Evolutionary conservation across 1,140 invertebrate species (phyloP).

Genomic region (Apis florea): DNA sequence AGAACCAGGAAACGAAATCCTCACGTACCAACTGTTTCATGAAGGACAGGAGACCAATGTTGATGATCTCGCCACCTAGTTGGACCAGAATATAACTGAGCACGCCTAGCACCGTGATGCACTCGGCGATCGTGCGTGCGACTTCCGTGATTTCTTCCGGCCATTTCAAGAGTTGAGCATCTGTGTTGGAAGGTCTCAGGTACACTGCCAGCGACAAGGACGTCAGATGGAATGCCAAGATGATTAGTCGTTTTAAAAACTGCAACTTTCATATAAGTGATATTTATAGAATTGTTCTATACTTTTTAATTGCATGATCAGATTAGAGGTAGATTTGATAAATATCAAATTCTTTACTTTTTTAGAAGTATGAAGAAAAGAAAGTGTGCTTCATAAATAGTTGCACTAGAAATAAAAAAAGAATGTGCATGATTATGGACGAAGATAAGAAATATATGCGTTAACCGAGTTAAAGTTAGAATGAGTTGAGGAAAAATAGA

Average conservation of each 20-base stretch:
- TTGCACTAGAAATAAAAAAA: no score
- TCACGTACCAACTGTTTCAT: constrained; percentile 93
- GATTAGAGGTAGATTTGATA: no score
- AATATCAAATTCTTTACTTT: no score
- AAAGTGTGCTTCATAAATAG: no score
- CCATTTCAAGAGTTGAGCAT: constrained; percentile 81
- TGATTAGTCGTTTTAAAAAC: constrained; percentile 94
- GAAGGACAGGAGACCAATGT: constrained; percentile 94
- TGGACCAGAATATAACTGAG: constrained; percentile 94
- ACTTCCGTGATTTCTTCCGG: constrained; percentile 81
- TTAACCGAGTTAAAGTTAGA: no score
- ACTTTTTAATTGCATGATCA: not conserved
- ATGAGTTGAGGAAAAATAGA: no score
- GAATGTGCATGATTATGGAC: no score
- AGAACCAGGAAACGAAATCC: not conserved
- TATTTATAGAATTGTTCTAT: not conserved
- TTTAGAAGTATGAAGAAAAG: no score
- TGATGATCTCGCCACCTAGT: constrained; percentile 95
- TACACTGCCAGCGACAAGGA: constrained; percentile 95
- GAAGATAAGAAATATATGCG: no score
- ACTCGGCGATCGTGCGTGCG: constrained; percentile 83
- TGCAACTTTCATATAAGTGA: constrained; percentile 80
- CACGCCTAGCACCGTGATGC: constrained; percentile 91
- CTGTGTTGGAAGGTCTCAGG: constrained; percentile 85
- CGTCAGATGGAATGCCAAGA: constrained; percentile 92